phyloP scores from a whole-genome alignment of 53 echinoderm and acorn worm genomes.

The Temnopleurus reevesii region DNA sequence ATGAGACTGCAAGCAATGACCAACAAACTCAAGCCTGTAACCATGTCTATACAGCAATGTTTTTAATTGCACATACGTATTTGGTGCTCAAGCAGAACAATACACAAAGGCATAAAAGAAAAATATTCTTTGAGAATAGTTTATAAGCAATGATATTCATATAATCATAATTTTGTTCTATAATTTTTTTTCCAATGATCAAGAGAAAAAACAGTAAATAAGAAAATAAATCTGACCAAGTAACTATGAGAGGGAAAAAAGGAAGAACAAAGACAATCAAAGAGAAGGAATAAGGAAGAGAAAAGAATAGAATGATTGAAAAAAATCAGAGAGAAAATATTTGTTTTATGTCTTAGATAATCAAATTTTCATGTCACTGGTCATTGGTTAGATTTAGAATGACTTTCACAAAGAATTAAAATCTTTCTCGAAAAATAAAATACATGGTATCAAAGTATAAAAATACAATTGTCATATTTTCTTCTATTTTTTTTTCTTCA shows the following conservation, averaged over 20 bases:
- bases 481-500: background rate
- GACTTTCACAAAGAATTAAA: background rate
- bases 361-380: background rate
- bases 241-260: background rate
- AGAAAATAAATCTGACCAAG: background rate
- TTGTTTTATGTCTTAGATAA: background rate
- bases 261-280: background rate
- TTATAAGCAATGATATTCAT: no score
- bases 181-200: background rate
- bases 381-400: background rate
- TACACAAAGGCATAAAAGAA: background rate
- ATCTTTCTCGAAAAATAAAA: background rate
- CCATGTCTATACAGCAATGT: constrained; percentile 27
- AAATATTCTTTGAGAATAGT: no score
- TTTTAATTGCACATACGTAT: constrained; percentile 10
- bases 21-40: no score
- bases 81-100: background rate
- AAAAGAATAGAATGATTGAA: background rate
- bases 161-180: no score
- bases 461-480: background rate
- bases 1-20: no score
- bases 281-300: background rate
- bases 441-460: background rate
- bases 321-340: no score
- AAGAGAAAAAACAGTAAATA: background rate